Conservation (phyloP, 2,888 invertebrate species). For the Trisateles emortualis region DNA sequence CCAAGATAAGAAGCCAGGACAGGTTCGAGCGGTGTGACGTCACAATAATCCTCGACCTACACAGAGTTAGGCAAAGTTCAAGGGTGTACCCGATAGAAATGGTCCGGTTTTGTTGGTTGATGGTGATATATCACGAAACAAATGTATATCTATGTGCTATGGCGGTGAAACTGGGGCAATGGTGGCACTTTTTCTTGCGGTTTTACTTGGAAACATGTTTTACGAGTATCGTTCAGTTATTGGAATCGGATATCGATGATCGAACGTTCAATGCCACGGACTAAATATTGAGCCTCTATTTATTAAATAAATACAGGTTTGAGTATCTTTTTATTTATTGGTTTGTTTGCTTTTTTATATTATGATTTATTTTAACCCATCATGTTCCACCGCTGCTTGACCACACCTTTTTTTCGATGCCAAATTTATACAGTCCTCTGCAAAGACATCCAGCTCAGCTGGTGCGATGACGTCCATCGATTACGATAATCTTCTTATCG, state of each 20-base stretch:
- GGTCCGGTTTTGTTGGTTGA: slow-evolving; percentile 17
- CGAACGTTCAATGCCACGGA: slow-evolving; percentile 38
- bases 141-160: slow-evolving; percentile 23
- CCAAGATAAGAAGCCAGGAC: slow-evolving; percentile 41
- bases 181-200: slow-evolving; percentile 49
- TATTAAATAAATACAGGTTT: slow-evolving; percentile 27
- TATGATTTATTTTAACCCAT: too few relatives aligned
- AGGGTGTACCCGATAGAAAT: slow-evolving; percentile 42
- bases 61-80: slow-evolving; percentile 53
- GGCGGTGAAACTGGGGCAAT: slow-evolving; percentile 53
- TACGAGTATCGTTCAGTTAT: slow-evolving; percentile 48
- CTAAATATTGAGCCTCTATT: slow-evolving; percentile 17
- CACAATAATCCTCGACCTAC: slow-evolving; percentile 43
- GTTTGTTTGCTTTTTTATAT: background rate
- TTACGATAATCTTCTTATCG: too few relatives aligned
- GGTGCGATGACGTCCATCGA: too few relatives aligned
- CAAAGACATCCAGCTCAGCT: too few relatives aligned
- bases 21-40: slow-evolving; percentile 42
- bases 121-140: slow-evolving; percentile 18
- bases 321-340: background rate
- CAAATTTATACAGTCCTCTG: too few relatives aligned
- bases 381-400: too few relatives aligned
- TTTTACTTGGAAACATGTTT: slow-evolving; percentile 55
- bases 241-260: slow-evolving; percentile 50
- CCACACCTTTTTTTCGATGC: too few relatives aligned